Percentiles rank a stretch among this genome's conserved stretches.
phyloP scores from a whole-genome alignment of 2,113 vertebrate species.

The Australoheros scitulus region DNA sequence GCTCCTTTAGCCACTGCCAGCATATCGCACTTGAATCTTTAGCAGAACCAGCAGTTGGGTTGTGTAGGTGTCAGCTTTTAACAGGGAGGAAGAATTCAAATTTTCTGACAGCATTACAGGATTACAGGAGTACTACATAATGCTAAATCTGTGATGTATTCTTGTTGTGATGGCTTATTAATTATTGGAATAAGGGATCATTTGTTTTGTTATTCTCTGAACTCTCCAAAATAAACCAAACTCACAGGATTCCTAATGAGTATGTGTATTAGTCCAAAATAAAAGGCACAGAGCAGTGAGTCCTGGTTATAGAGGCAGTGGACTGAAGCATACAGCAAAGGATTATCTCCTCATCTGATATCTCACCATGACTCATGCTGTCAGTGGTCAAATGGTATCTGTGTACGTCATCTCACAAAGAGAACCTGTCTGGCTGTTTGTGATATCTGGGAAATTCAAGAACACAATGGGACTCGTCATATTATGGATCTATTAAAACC shows the following conservation, averaged over 20 bases:
- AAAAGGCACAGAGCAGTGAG: neutral
- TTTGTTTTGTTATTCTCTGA: neutral
- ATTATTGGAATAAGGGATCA: neutral
- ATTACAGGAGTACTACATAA: neutral
- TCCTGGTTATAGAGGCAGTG: constrained; percentile 2
- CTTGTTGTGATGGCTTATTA: neutral
- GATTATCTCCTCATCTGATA: constrained; percentile 58
- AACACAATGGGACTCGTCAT: constrained; percentile 28
- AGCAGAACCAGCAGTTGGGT: neutral
- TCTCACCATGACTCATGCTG: constrained; percentile 63
- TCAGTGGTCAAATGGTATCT: constrained; percentile 53
- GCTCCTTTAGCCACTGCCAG: neutral
- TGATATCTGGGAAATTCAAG: constrained; percentile 37
- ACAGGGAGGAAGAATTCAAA: neutral
- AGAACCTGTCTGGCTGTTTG: constrained; percentile 26
- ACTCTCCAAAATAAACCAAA: neutral
- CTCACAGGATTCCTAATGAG: neutral
- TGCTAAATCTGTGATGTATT: neutral
- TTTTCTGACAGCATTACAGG: neutral
- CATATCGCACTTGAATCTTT: neutral
- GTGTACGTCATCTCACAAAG: constrained; percentile 34
- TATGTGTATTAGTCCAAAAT: neutral
- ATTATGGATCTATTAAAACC: constrained; percentile 30
- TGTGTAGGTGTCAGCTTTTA: neutral
- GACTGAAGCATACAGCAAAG: constrained; percentile 21